Conservation (phyloP, 2,797 vertebrate species). For the Brachyrhaphis roseni region DNA sequence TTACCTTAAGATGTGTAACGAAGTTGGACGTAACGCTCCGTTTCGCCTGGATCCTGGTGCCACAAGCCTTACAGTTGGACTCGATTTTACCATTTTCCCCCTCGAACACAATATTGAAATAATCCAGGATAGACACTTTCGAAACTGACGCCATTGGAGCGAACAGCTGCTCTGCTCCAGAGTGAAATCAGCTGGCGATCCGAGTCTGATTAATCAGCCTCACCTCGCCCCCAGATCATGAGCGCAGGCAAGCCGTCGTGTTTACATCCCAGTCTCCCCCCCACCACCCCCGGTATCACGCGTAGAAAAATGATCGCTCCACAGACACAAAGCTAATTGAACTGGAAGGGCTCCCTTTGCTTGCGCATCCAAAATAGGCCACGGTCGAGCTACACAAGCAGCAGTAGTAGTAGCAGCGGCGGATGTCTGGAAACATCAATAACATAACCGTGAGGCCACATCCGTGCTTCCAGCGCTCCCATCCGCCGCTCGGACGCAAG, state of each 20-base stretch:
- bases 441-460: constrained; percentile 39
- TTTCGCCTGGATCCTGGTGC: constrained; percentile 86
- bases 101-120: constrained; percentile 87
- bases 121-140: constrained; percentile 86
- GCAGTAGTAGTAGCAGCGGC: constrained; percentile 51
- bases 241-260: constrained; percentile 66
- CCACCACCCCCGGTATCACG: constrained; percentile 20
- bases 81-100: constrained; percentile 88
- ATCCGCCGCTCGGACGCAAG: constrained; percentile 54
- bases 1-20: constrained; percentile 87
- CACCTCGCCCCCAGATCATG: constrained; percentile 59
- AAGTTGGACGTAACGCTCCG: constrained; percentile 87
- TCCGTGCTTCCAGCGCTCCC: constrained; percentile 55
- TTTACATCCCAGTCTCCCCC: constrained; percentile 56
- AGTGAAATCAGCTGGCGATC: constrained; percentile 60
- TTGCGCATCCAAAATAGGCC: constrained; percentile 43
- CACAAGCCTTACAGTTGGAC: constrained; percentile 86
- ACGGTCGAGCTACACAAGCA: constrained; percentile 25
- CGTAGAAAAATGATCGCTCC: constrained; percentile 31
- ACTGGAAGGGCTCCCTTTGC: constrained; percentile 44
- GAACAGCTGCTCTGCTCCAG: constrained; percentile 45
- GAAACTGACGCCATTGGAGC: constrained; percentile 84
- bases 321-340: constrained; percentile 52
- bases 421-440: constrained; percentile 60
- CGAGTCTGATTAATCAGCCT: constrained; percentile 47